Base-by-base conservation (phyloP, 2,888 invertebrate genomes). In the Thymelicus lineola region DNA sequence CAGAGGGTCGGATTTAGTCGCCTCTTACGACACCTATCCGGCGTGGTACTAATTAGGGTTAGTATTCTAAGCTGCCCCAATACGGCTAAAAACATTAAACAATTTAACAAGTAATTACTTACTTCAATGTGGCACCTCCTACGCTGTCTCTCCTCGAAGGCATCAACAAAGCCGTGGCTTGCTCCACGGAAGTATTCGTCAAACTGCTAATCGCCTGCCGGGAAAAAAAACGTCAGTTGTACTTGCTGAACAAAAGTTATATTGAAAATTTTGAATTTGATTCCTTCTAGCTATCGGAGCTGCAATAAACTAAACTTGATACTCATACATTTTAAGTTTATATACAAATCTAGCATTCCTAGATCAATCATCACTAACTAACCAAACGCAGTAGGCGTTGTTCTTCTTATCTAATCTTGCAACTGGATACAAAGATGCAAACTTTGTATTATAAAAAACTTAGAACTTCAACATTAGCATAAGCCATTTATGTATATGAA, bases 191-290 rank as follows among this genome's bases (percentile, higher is more conserved):
- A 75, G 94, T 95, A 72, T 88, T 94, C 15, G 97, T 96, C 95
- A 98, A 95, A 83, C 96, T 97, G 80, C 96, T 96, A 78, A 98
- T 90, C 36, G 97, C 97, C 97, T 97, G 88, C 15, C 50, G 63
- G 69, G 66, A 76, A 75, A 57, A 74, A 17, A 71, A 53, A 7
- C 3, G 28, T 28, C 28, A 14, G 5, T 35, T 35, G 14, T 55
- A 55, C 28, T 35, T 55, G 55, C 14, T 7, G 10, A 35, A 35
- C 6, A 14, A 28, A 35, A 35, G 14, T 14, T 35, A 3, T 35
- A 55, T 14, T 12, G 12, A 14, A 55, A 10, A 20, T 10, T 55
- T 55, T 7, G 3, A 55, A 55, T 14, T 55, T 5, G 9, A 35
- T 55, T 55, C 14, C 0, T 15, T 35, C 14, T 35, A 55, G 55